Base-by-base conservation (phyloP, 2,113 vertebrate genomes). In the Anolis sagrei region DNA sequence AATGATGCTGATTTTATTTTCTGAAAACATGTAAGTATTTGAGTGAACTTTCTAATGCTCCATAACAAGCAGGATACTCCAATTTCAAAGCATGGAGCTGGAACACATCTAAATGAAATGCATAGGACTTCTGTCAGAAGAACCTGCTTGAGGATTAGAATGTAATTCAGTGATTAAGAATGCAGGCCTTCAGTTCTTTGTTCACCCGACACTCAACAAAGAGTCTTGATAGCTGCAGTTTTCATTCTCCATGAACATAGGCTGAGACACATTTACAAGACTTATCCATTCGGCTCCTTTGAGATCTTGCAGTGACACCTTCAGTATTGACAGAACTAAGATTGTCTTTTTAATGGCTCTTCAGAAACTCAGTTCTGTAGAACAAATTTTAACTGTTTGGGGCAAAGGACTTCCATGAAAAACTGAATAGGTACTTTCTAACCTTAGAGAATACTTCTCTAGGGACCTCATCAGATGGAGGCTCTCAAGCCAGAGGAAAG, bases 1-100 rank as follows among this genome's bases (percentile, higher is more conserved):
- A 87, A 76, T 0, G 84, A 90, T 89, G 82, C 89, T 90, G 91
- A 93, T 92, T 88, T 79, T 90, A 87, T 90, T 93, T 94, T 93
- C 91, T 94, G 85, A 90, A 92, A 82, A 74, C 48, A 88, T 51
- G 80, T 36, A 58, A 49, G 21, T 51, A 51, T 79, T 85, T 79
- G 62, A 32, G 51, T 23, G 51, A 85, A 61, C 9, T 79, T 79
- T 85, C 78, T 27, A 62, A 79, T 76, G 51, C 36, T 86, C 39
- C 51, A 7, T 73, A 79, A 36, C 84, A 74, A 44, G 68, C 51
- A 79, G 51, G 84, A 72, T 64, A 32, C 84, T 86, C 68, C 36
- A 62, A 62, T 81, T 86, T 86, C 78, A 86, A 86, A 86, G 84
- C 58, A 36, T 27, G n/a, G 39, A 49, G n/a, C 39, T 79, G 36